Evolutionary conservation across 1,140 invertebrate species (phyloP), one percentile per base, ranked within the genome.

Genomic region (Oscheius sp.): DNA sequence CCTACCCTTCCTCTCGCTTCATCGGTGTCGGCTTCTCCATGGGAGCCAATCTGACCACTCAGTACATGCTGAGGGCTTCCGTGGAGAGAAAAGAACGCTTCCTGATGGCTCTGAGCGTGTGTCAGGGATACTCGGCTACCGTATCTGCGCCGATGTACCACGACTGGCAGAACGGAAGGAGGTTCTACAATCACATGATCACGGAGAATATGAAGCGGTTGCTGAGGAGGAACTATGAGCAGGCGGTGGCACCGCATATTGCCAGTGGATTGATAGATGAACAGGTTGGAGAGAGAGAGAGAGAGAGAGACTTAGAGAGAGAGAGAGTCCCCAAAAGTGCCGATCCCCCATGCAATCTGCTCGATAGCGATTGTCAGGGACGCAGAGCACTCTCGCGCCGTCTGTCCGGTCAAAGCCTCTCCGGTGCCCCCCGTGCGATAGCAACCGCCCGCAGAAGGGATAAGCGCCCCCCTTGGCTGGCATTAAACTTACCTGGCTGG

Each of bases 11-110:
- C 31, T 91, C 91, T 26, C 90, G 89, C 80, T 88, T 94, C 52
- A 89, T 95, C 67, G 89, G 90, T 70, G 89, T 95, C 29, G 93
- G 93, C 34, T 95, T 94, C 84, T 94, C 92, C 85, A 89, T 95
- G 84, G 92, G 92, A 36, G 82, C 77, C 20, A 84, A 81, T 68
- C 38, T 82, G 23, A 79, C 74, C 3, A 80, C 80, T 13, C 34
- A 45, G 18, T 81, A 73, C 52, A 46, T 81, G 38, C 34, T 49
- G 29, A 18, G 64, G 15, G 35, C 28, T 4, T 26, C 49, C 7
- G 28, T 20, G 23, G 49, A 55, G 28, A 15, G 23, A 55, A 32
- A 69, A 4, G 59, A 34, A 59, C 74, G 77, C 18, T 90, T 95
- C 34, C 90, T 94, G 73, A 91, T 91, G 63, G 92, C 90, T 3